Evolutionary conservation across 2,113 vertebrate species (phyloP).

Genomic region (Proterorhinus semilunaris): DNA sequence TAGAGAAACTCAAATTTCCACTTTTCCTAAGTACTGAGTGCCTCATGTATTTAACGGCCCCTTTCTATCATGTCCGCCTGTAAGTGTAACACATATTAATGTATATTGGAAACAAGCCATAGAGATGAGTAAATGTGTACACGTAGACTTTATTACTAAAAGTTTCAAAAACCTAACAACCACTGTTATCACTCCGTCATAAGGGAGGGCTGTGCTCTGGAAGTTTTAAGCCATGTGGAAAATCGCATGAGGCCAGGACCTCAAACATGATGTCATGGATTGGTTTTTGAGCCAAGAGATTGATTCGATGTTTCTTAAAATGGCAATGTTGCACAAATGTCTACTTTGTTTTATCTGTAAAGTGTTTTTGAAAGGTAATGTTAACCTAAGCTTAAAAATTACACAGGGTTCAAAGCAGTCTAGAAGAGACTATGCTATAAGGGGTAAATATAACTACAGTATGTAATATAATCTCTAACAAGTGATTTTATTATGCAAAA

Average conservation of each 20-base stretch:
- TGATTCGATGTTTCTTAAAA: slow-evolving; percentile 36
- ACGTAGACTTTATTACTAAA: slow-evolving; percentile 43
- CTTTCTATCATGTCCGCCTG: slow-evolving; percentile 23
- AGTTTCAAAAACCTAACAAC: slow-evolving; percentile 17
- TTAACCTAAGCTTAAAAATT: slow-evolving; percentile 40
- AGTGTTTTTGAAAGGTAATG: slow-evolving; percentile 37
- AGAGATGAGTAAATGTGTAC: slow-evolving; percentile 45
- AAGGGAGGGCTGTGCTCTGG: slow-evolving; percentile 46
- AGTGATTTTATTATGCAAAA: slow-evolving; percentile 70
- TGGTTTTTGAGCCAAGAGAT: slow-evolving; percentile 52
- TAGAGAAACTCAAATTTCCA: slow-evolving; percentile 25
- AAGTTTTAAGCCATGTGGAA: slow-evolving; percentile 66
- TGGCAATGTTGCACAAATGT: slow-evolving; percentile 40
- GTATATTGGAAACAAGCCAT: slow-evolving; percentile 75
- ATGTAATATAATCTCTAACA: slow-evolving; percentile 19
- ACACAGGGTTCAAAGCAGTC: slow-evolving; percentile 58
- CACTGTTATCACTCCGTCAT: slow-evolving; percentile 38
- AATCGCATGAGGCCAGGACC: slow-evolving; percentile 34
- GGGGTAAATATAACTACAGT: slow-evolving; percentile 11
- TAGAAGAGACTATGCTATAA: slow-evolving; percentile 13
- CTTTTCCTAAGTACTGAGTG: slow-evolving; percentile 61
- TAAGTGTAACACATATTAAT: slow-evolving; percentile 52
- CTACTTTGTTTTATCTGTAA: slow-evolving; percentile 27
- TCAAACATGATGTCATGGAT: slow-evolving; percentile 69
- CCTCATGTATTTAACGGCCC: slow-evolving; percentile 50